Conservation (phyloP, 2,888 invertebrate genomes). For the Neoascia interrupta region DNA sequence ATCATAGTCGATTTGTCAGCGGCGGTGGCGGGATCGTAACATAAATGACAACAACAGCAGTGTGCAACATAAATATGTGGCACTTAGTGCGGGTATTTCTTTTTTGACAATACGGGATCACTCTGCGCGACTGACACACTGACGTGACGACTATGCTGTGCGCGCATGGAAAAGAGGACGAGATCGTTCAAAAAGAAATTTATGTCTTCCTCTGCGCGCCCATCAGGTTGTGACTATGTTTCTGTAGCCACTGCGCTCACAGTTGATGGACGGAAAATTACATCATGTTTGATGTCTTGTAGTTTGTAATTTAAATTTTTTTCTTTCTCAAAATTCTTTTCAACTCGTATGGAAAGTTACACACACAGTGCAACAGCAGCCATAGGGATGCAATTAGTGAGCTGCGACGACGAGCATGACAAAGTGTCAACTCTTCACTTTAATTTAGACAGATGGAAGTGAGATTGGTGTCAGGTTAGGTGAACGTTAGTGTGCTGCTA, state of each 20-base stretch:
- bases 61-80: slow-evolving; percentile 67
- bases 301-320: slow-evolving; percentile 40
- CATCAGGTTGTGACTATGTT: background rate
- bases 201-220: slow-evolving; percentile 57
- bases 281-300: slow-evolving; percentile 54
- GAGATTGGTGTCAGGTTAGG: slow-evolving; percentile 50
- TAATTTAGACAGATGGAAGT: slow-evolving; percentile 50
- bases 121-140: slow-evolving; percentile 50
- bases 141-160: slow-evolving; percentile 6
- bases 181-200: slow-evolving; percentile 54
- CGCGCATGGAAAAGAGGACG: slow-evolving; percentile 18
- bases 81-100: slow-evolving; percentile 67
- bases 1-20: slow-evolving; percentile 41
- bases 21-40: slow-evolving; percentile 29
- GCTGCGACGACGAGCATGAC: slow-evolving; percentile 44
- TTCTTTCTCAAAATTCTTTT: too few species aligned
- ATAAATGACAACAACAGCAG: slow-evolving; percentile 58
- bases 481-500: slow-evolving; percentile 25
- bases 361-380: background rate
- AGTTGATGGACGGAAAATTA: slow-evolving; percentile 55
- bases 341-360: slow-evolving; percentile 9
- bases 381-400: slow-evolving; percentile 66
- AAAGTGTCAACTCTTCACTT: slow-evolving; percentile 56
- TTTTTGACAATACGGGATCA: slow-evolving; percentile 69
- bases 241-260: slow-evolving; percentile 20